Evolutionary conservation across 2,113 vertebrate genomes (phyloP), one percentile per base, ranked within the genome.

Genomic region (Oreotrochilus melanogaster): DNA sequence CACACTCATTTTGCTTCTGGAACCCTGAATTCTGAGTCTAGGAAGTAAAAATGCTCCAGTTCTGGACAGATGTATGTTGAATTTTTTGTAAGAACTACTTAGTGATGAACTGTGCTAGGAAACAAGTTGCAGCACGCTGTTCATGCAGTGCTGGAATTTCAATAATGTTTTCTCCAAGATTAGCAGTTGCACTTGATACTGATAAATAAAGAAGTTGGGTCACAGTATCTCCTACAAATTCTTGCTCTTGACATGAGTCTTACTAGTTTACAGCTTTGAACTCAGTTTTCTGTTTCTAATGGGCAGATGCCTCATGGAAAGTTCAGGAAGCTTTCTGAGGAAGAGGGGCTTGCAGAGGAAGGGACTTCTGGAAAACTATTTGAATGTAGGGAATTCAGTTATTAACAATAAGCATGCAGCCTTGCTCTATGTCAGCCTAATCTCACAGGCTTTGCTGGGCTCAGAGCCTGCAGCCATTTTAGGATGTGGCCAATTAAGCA

Each of bases 61-160:
- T 90, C 51, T 81, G 43, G 42, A 48, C 27, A 84, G 21, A 71
- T 84, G 8, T 22, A 48, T 35, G 35, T 48, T 78, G 72, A 53
- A 81, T 78, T 91, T 79, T 43, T 89, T 67, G 8, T 50, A 88
- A 81, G 76, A 67, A 56, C 81, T 91, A 51, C 64, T 88, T 78
- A 15, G 80, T 75, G 53, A 67, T 86, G 71, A 91, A 86, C 48
- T 81, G 18, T 78, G 60, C 0, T 5, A 74, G 61, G 83, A 86
- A 92, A 84, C 89, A 84, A 75, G 89, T 93, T 87, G 51, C 61
- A 89, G 83, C 96, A 78, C 10, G 86, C 74, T 67, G 69, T 37
- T 91, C 72, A 31, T 45, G 43, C 24, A 16, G 57, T 57, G 30
- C 65, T 78, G 92, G 95, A 96, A 97, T 97, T 91, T 81, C 91